Evolutionary conservation across 1,140 invertebrate genomes (phyloP).

Genomic region (Capitella teleta): DNA sequence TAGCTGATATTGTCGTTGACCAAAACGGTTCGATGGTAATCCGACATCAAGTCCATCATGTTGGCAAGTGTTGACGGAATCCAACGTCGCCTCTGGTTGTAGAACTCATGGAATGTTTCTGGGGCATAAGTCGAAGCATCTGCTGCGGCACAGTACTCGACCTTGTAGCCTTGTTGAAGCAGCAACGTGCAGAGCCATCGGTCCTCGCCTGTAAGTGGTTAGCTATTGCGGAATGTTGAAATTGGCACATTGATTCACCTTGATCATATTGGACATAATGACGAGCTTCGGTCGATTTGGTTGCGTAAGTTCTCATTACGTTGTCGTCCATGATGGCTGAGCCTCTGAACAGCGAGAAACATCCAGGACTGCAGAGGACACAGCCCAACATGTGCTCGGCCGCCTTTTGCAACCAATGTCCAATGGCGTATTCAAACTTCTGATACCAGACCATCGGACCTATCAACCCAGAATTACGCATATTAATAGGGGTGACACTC

Average conservation of each 20-base stretch:
- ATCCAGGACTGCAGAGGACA: constrained; percentile 54
- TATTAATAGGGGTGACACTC: neutral
- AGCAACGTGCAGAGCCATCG: constrained; percentile 56
- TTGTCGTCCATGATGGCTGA: constrained; percentile 53
- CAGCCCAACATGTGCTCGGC: constrained; percentile 58
- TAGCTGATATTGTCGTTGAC: constrained; percentile 52
- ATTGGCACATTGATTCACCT: constrained; percentile 27
- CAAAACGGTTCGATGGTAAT: constrained; percentile 46
- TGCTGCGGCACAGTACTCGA: constrained; percentile 56
- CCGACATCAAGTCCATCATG: constrained; percentile 50
- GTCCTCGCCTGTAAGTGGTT: constrained; percentile 47
- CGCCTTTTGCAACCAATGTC: constrained; percentile 58
- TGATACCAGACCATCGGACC: constrained; percentile 55
- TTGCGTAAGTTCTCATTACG: constrained; percentile 51
- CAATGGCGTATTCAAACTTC: constrained; percentile 57
- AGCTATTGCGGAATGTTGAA: neutral
- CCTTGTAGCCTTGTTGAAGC: constrained; percentile 53
- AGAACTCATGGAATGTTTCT: constrained; percentile 46
- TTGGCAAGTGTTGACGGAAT: constrained; percentile 55
- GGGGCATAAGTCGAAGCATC: constrained; percentile 56
- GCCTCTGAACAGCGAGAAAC: constrained; percentile 51
- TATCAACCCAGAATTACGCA: constrained; percentile 10
- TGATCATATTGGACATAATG: constrained; percentile 57
- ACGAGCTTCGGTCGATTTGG: constrained; percentile 45
- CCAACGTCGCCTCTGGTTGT: constrained; percentile 51